These are phyloP conservation scores for Syngnathus acus DNA, from an alignment of 2,797 vertebrate species.

Conservation along the genomic window DNA sequence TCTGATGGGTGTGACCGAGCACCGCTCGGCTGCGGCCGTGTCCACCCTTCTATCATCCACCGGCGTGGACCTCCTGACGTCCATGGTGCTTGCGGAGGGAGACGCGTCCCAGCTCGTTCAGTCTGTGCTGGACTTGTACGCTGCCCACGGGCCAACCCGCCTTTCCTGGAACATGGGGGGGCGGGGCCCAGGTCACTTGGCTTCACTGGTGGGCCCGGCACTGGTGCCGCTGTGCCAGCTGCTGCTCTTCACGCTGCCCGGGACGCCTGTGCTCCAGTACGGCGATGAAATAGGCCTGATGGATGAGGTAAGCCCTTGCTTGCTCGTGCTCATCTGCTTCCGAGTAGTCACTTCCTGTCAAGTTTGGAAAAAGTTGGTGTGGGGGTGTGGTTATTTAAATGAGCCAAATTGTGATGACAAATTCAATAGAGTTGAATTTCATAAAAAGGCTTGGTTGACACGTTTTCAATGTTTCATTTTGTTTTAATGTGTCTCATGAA, in stretches of 20 bases:
- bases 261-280: slow-evolving; percentile 77
- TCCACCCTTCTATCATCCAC: slow-evolving; percentile 52
- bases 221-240: slow-evolving; percentile 67
- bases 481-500: slow-evolving; percentile 19
- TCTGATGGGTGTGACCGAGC: slow-evolving; percentile 66
- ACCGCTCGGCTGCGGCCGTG: slow-evolving; percentile 38
- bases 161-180: slow-evolving; percentile 66
- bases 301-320: slow-evolving; percentile 52
- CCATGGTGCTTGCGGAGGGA: slow-evolving; percentile 38
- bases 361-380: too few relatives aligned
- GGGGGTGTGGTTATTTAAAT: too few relatives aligned
- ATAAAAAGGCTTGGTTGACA: too few relatives aligned
- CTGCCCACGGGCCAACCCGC: slow-evolving; percentile 27
- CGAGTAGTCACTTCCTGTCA: too few relatives aligned
- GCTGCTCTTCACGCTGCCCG: slow-evolving; percentile 78
- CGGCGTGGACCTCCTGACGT: slow-evolving; percentile 68
- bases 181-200: slow-evolving; percentile 57
- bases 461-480: not conserved
- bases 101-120: slow-evolving; percentile 14
- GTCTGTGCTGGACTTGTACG: slow-evolving; percentile 50
- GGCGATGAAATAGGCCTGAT: slow-evolving; percentile 81
- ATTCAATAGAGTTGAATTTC: not conserved
- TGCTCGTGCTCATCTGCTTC: too few relatives aligned
- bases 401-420: too few relatives aligned
- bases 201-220: slow-evolving; percentile 37